Percentiles rank a stretch among this genome's conserved stretches.
Conservation (phyloP, 2,888 invertebrate genomes). For the Pristionchus japonicus region DNA sequence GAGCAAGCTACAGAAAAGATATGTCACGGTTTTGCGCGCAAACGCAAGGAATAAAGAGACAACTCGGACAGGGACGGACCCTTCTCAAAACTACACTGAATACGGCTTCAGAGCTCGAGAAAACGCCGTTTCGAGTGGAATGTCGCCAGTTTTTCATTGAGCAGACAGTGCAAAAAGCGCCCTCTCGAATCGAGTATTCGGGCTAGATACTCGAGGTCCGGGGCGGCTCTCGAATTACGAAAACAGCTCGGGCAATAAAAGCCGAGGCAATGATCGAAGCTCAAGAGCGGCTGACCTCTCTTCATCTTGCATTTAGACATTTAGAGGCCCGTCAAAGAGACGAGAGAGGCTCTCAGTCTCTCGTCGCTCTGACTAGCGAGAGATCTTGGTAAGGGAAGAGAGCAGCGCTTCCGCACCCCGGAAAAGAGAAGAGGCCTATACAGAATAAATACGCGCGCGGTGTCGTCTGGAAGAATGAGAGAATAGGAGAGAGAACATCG, state of each 20-base stretch:
- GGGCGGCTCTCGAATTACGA: neutral
- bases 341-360: neutral
- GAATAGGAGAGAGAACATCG: neutral
- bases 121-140: neutral
- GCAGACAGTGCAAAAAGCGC: neutral
- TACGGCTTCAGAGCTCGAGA: neutral
- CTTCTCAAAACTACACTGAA: neutral
- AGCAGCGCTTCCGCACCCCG: neutral
- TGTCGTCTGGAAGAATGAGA: neutral
- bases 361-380: neutral
- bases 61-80: neutral
- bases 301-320: neutral
- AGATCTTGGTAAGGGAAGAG: neutral
- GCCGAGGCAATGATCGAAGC: neutral
- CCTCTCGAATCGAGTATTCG: neutral
- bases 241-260: constrained; percentile 11
- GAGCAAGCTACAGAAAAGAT: no score
- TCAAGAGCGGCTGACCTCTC: constrained; percentile 20
- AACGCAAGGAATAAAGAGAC: no score
- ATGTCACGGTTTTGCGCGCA: no score
- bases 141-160: neutral
- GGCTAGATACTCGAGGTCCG: neutral
- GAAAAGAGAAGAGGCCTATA: neutral
- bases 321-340: constrained; percentile 19
- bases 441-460: neutral